Conservation (phyloP, 2,888 invertebrate species). For the Hololepta plana region DNA sequence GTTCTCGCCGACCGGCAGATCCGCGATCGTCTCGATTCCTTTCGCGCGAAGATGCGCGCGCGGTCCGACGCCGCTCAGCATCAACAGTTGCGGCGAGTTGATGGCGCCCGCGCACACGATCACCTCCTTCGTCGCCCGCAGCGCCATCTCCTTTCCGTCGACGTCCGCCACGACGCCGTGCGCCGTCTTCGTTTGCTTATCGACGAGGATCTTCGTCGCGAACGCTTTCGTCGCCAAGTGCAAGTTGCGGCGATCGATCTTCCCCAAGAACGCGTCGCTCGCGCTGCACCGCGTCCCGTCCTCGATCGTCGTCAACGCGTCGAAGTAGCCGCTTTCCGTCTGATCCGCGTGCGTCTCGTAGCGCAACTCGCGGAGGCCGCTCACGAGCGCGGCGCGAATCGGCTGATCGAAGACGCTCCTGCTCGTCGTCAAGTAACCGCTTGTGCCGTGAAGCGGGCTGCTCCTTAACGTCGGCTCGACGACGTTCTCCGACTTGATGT, state of each 20-base stretch:
- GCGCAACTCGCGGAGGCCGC: conserved; percentile 30
- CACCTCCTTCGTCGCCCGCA: conserved; percentile 36
- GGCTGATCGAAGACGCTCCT: conserved; percentile 19
- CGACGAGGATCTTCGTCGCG: conserved; percentile 35
- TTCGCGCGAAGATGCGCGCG: conserved; percentile 28
- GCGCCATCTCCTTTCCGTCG: conserved; percentile 15
- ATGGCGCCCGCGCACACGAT: conserved; percentile 48
- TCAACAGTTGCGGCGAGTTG: conserved; percentile 46
- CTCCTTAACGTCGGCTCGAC: conserved; percentile 8
- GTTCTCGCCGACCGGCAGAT: conserved; percentile 33
- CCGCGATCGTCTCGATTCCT: conserved; percentile 25
- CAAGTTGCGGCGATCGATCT: conserved; percentile 34
- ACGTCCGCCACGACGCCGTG: conserved; percentile 26
- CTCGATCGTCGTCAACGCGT: conserved; percentile 17
- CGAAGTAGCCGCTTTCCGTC: conserved; percentile 16
- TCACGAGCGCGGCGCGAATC: conserved; percentile 24
- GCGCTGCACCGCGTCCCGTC: conserved; percentile 27
- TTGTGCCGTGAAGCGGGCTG: conserved; percentile 21
- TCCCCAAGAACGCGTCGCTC: conserved; percentile 53
- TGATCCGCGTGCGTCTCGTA: conserved; percentile 12
- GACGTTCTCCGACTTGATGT: conserved; percentile 20
- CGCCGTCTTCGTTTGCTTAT: conserved; percentile 26
- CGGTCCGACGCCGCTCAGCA: conserved; percentile 49
- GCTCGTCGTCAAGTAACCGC: conserved; percentile 30
- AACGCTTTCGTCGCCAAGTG: conserved; percentile 36